A percentile compares a stretch with the other conserved stretches of the same genome.
Evolutionary conservation across 92 coral and sea anemone genomes (phyloP).

Genomic region (Actinernus sp.): DNA sequence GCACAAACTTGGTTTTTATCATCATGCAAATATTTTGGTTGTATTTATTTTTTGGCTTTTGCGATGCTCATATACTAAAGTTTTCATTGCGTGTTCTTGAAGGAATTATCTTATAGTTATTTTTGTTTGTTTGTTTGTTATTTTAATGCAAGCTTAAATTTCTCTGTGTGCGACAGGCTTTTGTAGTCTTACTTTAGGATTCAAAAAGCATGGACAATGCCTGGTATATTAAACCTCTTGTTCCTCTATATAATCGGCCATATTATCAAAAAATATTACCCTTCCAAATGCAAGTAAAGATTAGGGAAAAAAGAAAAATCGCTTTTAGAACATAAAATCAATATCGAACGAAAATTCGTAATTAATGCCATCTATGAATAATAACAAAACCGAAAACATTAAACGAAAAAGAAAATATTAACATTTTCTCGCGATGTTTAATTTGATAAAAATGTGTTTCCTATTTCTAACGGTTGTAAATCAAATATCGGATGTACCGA

Average conservation of each 20-base stretch:
- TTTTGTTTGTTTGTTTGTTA: too few relatives aligned
- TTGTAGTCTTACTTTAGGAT: too few relatives aligned
- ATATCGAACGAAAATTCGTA: not conserved
- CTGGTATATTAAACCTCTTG: not conserved
- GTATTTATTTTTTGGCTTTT: too few relatives aligned
- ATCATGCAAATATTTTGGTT: too few relatives aligned
- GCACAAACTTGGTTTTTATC: too few relatives aligned
- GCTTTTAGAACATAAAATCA: slow-evolving; percentile 1
- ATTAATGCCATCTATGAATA: not conserved
- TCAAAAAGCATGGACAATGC: too few relatives aligned
- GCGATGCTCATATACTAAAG: too few relatives aligned
- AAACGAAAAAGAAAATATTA: slow-evolving; percentile 1
- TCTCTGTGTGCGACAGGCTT: too few relatives aligned
- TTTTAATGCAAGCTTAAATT: too few relatives aligned
- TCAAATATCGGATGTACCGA: slow-evolving; percentile 4
- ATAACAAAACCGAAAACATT: not conserved
- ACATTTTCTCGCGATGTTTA: not conserved
- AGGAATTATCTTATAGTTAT: too few relatives aligned
- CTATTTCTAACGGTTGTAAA: not conserved
- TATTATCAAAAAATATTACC: not conserved
- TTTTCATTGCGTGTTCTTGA: too few relatives aligned
- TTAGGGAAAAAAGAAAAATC: slow-evolving; percentile 1
- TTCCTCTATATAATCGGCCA: not conserved
- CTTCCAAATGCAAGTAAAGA: not conserved
- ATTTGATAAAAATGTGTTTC: slow-evolving; percentile 3